phyloP scores from a whole-genome alignment of 2,113 vertebrate genomes.

The Pachycephala philippinensis region DNA sequence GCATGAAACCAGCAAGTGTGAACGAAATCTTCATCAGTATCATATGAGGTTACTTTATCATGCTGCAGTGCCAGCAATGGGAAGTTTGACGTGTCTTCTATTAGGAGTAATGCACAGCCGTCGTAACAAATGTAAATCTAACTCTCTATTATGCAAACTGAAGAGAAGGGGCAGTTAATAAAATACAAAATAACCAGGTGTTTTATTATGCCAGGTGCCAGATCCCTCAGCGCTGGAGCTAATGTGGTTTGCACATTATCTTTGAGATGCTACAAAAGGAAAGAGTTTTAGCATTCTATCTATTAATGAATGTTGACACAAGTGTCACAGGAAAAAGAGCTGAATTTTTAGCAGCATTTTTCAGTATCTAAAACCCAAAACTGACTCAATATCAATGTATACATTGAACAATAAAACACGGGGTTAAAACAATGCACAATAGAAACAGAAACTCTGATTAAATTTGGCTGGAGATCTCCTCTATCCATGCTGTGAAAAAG shows the following conservation, averaged over 20 bases:
- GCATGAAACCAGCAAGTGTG: constrained; percentile 70
- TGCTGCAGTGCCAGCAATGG: neutral
- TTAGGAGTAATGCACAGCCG: constrained; percentile 60
- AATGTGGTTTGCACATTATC: neutral
- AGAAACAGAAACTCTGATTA: neutral
- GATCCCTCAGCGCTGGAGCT: neutral
- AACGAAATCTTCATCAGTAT: constrained; percentile 74
- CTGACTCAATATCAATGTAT: neutral
- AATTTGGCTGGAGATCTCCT: constrained; percentile 22
- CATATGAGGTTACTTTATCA: constrained; percentile 68
- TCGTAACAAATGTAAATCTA: constrained; percentile 70
- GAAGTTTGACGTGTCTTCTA: constrained; percentile 53
- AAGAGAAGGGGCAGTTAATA: constrained; percentile 70
- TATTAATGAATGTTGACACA: neutral
- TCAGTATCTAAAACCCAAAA: neutral
- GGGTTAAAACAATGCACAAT: constrained; percentile 8
- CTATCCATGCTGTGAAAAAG: constrained; percentile 22
- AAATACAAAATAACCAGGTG: constrained; percentile 62
- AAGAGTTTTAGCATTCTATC: neutral
- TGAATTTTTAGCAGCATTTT: neutral
- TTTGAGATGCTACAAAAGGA: neutral
- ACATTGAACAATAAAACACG: neutral
- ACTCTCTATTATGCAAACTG: constrained; percentile 68
- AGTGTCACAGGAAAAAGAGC: neutral
- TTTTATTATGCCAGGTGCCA: constrained; percentile 33